Evolutionary conservation across 2,797 vertebrate genomes (phyloP), one percentile per base, ranked within the genome.

Genomic region (Neopelma chrysocephalum): DNA sequence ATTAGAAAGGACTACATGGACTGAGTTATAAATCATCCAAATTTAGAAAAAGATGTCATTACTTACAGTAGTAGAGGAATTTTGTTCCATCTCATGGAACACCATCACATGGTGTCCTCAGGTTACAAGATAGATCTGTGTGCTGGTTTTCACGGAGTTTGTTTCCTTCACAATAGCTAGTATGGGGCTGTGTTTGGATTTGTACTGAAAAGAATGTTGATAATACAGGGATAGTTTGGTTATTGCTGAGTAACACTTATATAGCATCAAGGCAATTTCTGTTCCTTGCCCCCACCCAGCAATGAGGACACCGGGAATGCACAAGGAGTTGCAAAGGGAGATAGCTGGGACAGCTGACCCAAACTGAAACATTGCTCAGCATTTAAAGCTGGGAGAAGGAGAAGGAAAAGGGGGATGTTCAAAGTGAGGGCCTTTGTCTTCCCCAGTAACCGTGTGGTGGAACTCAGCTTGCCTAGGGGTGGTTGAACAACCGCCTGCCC

Each of bases 1-100:
- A 87, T 69, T 86, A 51, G 64, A 89, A 86, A 91, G 20, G 23
- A 60, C 72, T 89, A 42, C 6, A 11, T 72, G 64, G 76, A 90
- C 62, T 38, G 40, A 81, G 90, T 68, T 89, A 70, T 61, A 95
- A 89, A 61, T 62, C 17, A 82, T 84, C 48, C 89, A 75, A 87
- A 92, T 95, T 90, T 86, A 95, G 42, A 93, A 60, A 87, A 93
- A 77, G 38, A 40, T 78, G 34, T 83, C 70, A 86, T 90, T 91
- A 93, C 61, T 83, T 75, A 65, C 5, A 56, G 29, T 34, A 75
- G 64, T 71, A 91, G 82, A 29, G 87, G 76, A 93, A 93, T 54
- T 32, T 51, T 65, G 40, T 90, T 96, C 48, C 23, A 90, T 72
- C 51, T 32, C 85, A 91, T 54, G 43, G 36, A 82, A 91, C n/a